These are phyloP conservation scores for Acanthoscelides obtectus DNA, from an alignment of 2,888 invertebrate genomes.

Conservation along the genomic window DNA sequence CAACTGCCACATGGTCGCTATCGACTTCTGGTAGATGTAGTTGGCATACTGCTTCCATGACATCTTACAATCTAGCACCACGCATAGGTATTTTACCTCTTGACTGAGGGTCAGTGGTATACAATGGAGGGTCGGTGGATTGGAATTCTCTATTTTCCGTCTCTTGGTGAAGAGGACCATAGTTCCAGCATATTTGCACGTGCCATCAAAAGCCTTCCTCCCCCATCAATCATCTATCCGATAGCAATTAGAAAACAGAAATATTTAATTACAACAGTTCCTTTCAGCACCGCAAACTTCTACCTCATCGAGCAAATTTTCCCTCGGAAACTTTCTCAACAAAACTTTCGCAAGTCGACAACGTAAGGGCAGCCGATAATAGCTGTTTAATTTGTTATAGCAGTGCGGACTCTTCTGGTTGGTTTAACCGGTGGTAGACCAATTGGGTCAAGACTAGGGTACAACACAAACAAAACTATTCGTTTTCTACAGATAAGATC, in stretches of 20 bases:
- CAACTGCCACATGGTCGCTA: too few relatives aligned
- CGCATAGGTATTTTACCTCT: too few relatives aligned
- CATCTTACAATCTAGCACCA: too few relatives aligned
- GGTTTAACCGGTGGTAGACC: background rate
- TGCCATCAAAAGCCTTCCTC: too few relatives aligned
- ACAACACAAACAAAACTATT: conserved; percentile 7
- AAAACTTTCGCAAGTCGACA: conserved; percentile 6
- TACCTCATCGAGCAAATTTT: conserved; percentile 3
- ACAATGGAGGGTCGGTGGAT: too few relatives aligned
- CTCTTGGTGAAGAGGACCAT: too few relatives aligned
- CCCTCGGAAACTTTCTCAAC: conserved; percentile 5
- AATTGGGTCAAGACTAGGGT: conserved; percentile 4
- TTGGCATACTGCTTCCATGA: too few relatives aligned
- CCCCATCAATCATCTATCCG: background rate
- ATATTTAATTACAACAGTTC: background rate
- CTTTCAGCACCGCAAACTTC: background rate
- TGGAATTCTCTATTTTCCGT: too few relatives aligned
- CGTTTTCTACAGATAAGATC: conserved; percentile 5
- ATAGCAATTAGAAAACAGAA: background rate
- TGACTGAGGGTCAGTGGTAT: too few relatives aligned
- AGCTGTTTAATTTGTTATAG: conserved; percentile 10
- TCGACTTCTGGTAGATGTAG: too few relatives aligned
- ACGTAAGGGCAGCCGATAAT: conserved; percentile 6
- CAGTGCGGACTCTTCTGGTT: background rate
- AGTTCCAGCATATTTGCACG: too few relatives aligned